A percentile compares a stretch with the other conserved stretches of the same genome.
Evolutionary conservation across 2,888 invertebrate genomes (phyloP).

Genomic region (Deilephila elpenor): DNA sequence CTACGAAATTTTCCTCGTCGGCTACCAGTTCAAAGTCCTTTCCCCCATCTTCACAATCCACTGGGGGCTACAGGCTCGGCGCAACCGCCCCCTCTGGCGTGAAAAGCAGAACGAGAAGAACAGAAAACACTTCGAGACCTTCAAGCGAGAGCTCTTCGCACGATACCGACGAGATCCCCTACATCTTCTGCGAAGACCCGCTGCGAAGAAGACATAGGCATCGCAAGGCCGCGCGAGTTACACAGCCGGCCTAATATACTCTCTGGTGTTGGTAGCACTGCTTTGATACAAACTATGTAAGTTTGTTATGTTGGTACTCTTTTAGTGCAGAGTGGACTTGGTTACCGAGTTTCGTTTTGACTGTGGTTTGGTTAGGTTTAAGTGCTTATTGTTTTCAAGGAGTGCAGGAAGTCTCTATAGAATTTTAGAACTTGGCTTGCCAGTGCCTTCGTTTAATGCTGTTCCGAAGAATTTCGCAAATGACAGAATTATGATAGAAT

Average conservation of each 20-base stretch:
- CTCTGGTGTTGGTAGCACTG: slow-evolving; percentile 47
- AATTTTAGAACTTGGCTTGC: slow-evolving; percentile 13
- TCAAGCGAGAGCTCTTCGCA: slow-evolving; percentile 93
- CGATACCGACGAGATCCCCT: slow-evolving; percentile 88
- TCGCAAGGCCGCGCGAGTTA: slow-evolving; percentile 72
- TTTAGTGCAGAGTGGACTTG: not conserved
- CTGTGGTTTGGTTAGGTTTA: too few relatives aligned
- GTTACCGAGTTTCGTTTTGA: not conserved
- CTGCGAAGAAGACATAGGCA: slow-evolving; percentile 78
- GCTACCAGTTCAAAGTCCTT: slow-evolving; percentile 94
- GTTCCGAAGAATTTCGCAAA: not conserved
- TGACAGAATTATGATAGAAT: not conserved
- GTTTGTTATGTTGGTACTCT: slow-evolving; percentile 3
- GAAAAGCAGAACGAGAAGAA: slow-evolving; percentile 94
- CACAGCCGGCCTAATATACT: slow-evolving; percentile 68
- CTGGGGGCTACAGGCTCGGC: slow-evolving; percentile 93
- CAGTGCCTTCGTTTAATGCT: slow-evolving; percentile 9
- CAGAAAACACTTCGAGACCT: slow-evolving; percentile 91
- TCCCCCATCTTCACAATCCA: slow-evolving; percentile 95
- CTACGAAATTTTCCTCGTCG: slow-evolving; percentile 95
- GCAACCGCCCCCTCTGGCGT: slow-evolving; percentile 92
- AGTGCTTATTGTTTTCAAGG: not conserved
- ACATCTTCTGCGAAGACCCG: slow-evolving; percentile 68
- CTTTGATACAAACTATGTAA: slow-evolving; percentile 49
- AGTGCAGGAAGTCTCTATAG: not conserved